A percentile compares a stretch with the other conserved stretches of the same genome.
Evolutionary conservation across 2,113 vertebrate species (phyloP).

Genomic region (Petroica traversi): DNA sequence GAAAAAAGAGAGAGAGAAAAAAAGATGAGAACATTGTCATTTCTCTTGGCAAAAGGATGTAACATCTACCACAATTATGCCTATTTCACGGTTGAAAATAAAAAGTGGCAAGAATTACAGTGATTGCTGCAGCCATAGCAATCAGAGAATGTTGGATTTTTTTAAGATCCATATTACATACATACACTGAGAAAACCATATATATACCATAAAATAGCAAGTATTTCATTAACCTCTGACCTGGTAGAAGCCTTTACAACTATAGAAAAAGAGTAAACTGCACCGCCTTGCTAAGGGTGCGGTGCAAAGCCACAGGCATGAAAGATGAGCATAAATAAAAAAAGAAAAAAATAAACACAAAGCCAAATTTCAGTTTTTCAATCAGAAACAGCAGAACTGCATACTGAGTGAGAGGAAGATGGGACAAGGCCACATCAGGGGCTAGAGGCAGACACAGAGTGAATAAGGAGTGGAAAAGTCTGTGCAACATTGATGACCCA

Average conservation of each 20-base stretch:
- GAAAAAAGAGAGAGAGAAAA: not conserved
- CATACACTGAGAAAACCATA: not conserved
- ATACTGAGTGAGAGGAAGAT: not conserved
- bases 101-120: not conserved
- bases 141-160: not conserved
- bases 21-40: not conserved
- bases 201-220: not conserved
- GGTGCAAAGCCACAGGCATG: not conserved
- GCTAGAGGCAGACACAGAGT: not conserved
- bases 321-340: not conserved
- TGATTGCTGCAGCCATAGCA: not conserved
- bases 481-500: not conserved
- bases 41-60: not conserved
- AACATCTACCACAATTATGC: not conserved
- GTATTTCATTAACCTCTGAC: not conserved
- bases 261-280: not conserved
- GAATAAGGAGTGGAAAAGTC: not conserved
- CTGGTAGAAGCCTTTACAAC: not conserved
- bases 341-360: rapidly evolving
- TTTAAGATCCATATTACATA: not conserved
- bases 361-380: not conserved
- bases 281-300: not conserved
- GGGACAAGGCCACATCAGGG: not conserved
- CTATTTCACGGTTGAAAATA: conserved; percentile 11
- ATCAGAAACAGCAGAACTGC: not conserved